These are phyloP conservation scores for Gastrophryne carolinensis DNA, from an alignment of 2,797 vertebrate genomes.

Conservation along the genomic window DNA sequence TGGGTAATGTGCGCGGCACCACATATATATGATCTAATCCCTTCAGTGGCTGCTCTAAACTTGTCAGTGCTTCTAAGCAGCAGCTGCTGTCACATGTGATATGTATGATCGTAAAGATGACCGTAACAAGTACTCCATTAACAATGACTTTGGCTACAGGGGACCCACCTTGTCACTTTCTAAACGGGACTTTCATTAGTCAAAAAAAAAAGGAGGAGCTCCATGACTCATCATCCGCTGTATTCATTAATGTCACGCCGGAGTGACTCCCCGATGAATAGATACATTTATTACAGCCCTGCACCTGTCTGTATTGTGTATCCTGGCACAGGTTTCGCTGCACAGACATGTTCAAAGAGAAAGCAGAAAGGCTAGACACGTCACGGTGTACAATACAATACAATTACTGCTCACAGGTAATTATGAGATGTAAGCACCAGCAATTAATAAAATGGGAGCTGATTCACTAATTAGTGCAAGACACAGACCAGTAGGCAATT, in stretches of 20 bases:
- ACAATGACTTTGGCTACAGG: background rate
- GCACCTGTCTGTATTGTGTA: background rate
- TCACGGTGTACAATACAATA: background rate
- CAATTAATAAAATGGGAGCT: background rate
- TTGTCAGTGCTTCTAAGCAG: background rate
- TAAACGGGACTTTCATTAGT: background rate
- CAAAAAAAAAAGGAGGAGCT: conserved; percentile 3
- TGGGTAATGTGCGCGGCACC: background rate
- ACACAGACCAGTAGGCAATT: background rate
- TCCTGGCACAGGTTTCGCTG: background rate
- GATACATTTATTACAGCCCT: background rate
- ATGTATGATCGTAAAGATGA: conserved; percentile 4
- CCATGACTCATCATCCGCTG: background rate
- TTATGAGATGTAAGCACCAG: background rate
- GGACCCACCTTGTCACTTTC: background rate
- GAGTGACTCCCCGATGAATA: background rate
- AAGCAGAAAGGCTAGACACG: background rate
- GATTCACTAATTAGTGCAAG: background rate
- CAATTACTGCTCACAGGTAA: background rate
- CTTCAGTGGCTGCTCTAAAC: conserved; percentile 5
- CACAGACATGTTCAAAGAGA: background rate
- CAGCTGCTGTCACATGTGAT: conserved; percentile 25
- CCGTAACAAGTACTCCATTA: background rate
- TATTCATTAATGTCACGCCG: conserved; percentile 1
- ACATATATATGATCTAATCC: background rate